A percentile compares a stretch with the other conserved stretches of the same genome.
Evolutionary conservation across 2,888 invertebrate species (phyloP).

Genomic region (Aleiodes alternator): DNA sequence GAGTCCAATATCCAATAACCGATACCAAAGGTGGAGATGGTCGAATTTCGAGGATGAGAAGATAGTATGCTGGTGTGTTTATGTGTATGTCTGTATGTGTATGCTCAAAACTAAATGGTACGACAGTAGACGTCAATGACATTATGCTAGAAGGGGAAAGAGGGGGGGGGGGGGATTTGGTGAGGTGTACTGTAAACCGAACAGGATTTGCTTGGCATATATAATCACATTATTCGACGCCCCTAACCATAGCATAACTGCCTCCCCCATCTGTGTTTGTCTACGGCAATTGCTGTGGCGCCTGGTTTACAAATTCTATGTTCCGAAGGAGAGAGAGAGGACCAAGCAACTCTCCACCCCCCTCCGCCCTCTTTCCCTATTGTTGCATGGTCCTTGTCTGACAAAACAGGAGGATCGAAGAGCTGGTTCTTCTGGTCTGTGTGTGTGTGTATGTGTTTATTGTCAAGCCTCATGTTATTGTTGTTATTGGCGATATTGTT

Average conservation of each 20-base stretch:
- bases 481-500: conserved; percentile 22
- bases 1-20: conserved; percentile 40
- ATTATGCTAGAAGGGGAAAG: conserved; percentile 24
- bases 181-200: not conserved
- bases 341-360: too few relatives aligned
- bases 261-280: conserved; percentile 32
- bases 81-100: too few relatives aligned
- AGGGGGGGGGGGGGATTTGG: too few relatives aligned
- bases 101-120: conserved; percentile 20
- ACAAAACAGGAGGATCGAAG: conserved; percentile 4
- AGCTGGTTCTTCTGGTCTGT: not conserved
- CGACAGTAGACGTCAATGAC: conserved; percentile 27
- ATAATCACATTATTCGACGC: conserved; percentile 27
- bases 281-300: conserved; percentile 32
- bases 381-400: conserved; percentile 17
- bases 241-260: conserved; percentile 27
- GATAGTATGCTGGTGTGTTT: too few relatives aligned
- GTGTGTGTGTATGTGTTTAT: conserved; percentile 5
- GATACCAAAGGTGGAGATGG: conserved; percentile 19
- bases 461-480: conserved; percentile 17
- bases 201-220: conserved; percentile 34
- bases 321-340: not conserved
- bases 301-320: conserved; percentile 31
- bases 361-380: not conserved
- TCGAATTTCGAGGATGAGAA: not conserved